Evolutionary conservation across 2,797 vertebrate species (phyloP).

Genomic region (Ctenosaura bakeri): DNA sequence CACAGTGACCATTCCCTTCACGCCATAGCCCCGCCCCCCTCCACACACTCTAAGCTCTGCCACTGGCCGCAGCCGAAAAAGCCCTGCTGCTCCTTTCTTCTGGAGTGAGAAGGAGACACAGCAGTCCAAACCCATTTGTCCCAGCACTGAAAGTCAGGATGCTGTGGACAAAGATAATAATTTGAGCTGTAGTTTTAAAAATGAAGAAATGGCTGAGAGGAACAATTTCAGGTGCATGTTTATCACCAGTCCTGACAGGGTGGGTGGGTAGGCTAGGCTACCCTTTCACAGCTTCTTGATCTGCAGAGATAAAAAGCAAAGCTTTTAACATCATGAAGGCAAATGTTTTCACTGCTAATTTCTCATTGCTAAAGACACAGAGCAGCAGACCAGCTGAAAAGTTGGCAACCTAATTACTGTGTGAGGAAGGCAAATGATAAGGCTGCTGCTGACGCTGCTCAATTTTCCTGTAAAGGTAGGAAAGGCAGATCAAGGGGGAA

Average conservation of each 20-base stretch:
- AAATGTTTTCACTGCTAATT: background rate
- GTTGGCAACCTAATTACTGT: background rate
- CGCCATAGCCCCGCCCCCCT: no score
- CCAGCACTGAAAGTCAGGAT: background rate
- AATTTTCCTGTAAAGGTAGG: background rate
- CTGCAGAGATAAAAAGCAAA: background rate
- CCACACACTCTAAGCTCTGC: no score
- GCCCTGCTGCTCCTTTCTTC: no score
- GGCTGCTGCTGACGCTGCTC: background rate
- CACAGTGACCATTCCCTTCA: no score
- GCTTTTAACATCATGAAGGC: background rate
- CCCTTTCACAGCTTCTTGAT: background rate
- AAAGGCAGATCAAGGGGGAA: background rate
- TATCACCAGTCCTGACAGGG: background rate
- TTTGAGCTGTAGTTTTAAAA: background rate
- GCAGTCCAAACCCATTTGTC: background rate
- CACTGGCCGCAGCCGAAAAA: background rate
- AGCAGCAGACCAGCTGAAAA: background rate
- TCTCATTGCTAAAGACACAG: background rate
- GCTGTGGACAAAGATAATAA: background rate
- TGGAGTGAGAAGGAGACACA: background rate
- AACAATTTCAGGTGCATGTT: background rate
- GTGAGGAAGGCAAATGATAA: background rate
- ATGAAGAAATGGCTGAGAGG: background rate
- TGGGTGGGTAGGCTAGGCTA: background rate